Evolutionary conservation across 2,888 invertebrate species (phyloP).

Genomic region (Chrysotoxum bicinctum): DNA sequence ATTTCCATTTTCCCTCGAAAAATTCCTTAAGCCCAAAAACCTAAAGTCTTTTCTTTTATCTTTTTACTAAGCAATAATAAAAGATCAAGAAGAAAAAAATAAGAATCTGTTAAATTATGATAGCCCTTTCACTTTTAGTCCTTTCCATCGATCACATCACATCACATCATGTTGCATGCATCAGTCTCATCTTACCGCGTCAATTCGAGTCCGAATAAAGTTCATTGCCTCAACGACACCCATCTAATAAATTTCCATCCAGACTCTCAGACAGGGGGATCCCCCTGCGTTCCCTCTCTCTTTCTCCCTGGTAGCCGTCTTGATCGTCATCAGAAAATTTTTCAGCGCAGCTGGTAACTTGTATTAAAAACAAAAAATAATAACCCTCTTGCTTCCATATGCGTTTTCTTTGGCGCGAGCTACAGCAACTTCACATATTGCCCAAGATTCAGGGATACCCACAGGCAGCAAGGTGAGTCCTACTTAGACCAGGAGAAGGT

Average conservation of each 20-base stretch:
- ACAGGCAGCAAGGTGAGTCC: slow-evolving; percentile 44
- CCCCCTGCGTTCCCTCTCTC: slow-evolving; percentile 4
- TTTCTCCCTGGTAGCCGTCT: not conserved
- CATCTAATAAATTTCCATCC: slow-evolving; percentile 70
- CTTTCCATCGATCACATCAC: slow-evolving; percentile 59
- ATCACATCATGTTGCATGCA: slow-evolving; percentile 28
- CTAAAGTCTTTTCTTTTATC: slow-evolving; percentile 37
- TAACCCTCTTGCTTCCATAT: slow-evolving; percentile 56
- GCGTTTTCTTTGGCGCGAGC: slow-evolving; percentile 69
- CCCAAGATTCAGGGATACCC: slow-evolving; percentile 55
- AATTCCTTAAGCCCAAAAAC: slow-evolving; percentile 25
- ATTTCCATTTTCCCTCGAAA: slow-evolving; percentile 35
- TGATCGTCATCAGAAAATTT: slow-evolving; percentile 35
- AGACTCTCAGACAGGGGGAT: slow-evolving; percentile 35
- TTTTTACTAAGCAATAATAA: slow-evolving; percentile 7
- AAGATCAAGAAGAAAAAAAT: slow-evolving; percentile 8
- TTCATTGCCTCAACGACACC: slow-evolving; percentile 70
- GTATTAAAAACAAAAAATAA: not conserved
- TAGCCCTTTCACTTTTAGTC: slow-evolving; percentile 45
- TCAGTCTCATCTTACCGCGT: slow-evolving; percentile 63
- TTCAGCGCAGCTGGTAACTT: slow-evolving; percentile 57
- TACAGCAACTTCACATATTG: slow-evolving; percentile 39
- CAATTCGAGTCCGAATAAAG: slow-evolving; percentile 59
- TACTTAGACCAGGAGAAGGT: slow-evolving; percentile 31
- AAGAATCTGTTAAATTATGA: slow-evolving; percentile 8